phyloP scores from a whole-genome alignment of 2,888 invertebrate species.

The Liodrosophila aerea region DNA sequence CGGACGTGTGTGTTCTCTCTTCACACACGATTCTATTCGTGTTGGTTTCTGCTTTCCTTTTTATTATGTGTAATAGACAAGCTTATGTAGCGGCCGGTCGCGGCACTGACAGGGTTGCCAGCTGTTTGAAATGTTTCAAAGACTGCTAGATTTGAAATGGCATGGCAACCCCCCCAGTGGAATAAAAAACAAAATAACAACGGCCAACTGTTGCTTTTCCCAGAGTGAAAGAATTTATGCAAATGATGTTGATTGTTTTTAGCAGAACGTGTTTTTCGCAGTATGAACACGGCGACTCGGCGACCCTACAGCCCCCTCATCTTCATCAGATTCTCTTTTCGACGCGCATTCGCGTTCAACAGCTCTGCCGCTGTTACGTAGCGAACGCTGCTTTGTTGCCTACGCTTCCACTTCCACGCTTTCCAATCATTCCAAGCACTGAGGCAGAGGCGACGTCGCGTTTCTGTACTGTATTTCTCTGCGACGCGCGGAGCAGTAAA shows the following conservation, averaged over 20 bases:
- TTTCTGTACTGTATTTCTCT: slow-evolving; percentile 15
- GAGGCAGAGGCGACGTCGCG: slow-evolving; percentile 16
- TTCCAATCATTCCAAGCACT: slow-evolving; percentile 52
- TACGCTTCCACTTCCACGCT: slow-evolving; percentile 45
- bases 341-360: slow-evolving; percentile 48
- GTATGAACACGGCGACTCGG: slow-evolving; percentile 12
- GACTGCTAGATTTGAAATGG: not conserved
- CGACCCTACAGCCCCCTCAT: slow-evolving; percentile 29
- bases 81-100: slow-evolving; percentile 25
- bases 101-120: slow-evolving; percentile 57
- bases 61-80: slow-evolving; percentile 22
- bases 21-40: slow-evolving; percentile 1
- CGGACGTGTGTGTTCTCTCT: slow-evolving; percentile 5
- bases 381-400: slow-evolving; percentile 41
- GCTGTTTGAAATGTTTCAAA: not conserved
- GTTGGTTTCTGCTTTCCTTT: not conserved
- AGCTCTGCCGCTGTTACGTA: slow-evolving; percentile 64
- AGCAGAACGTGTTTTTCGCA: slow-evolving; percentile 3
- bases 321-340: slow-evolving; percentile 35
- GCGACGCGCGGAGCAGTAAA: slow-evolving; percentile 24
- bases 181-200: too few species aligned
- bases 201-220: slow-evolving; percentile 54
- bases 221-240: slow-evolving; percentile 23
- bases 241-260: slow-evolving; percentile 21
- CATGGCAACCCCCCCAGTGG: slow-evolving; percentile 36